Percentiles rank a stretch among this genome's conserved stretches.
Evolutionary conservation across 2,113 vertebrate species (phyloP).

Genomic region (Carettochelys insculpta): DNA sequence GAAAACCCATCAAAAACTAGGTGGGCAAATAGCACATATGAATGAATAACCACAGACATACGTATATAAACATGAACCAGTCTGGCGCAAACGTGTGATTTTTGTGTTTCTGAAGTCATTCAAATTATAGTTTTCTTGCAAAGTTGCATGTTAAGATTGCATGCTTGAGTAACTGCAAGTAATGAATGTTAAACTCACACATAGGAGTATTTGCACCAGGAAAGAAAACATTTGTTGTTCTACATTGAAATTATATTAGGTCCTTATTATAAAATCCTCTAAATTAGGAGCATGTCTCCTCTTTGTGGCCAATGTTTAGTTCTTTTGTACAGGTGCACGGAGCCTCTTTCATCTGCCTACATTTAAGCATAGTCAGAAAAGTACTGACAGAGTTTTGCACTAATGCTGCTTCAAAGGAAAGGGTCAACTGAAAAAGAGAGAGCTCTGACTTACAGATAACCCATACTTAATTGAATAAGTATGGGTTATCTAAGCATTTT

Average conservation of each 20-base stretch:
- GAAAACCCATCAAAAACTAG: no score
- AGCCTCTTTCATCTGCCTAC: background rate
- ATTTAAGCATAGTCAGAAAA: background rate
- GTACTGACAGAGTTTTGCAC: rapidly evolving
- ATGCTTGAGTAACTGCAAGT: background rate
- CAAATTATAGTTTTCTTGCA: background rate
- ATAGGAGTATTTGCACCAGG: background rate
- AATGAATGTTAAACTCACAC: background rate
- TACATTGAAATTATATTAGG: background rate
- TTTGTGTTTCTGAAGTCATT: background rate
- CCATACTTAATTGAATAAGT: background rate
- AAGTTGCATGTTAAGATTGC: background rate
- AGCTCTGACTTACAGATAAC: background rate
- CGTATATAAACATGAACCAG: rapidly evolving
- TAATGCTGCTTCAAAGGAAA: background rate
- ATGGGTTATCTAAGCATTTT: background rate
- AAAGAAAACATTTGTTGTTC: background rate
- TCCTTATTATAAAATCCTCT: background rate
- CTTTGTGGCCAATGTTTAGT: background rate
- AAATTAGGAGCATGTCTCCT: background rate
- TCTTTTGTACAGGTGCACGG: background rate
- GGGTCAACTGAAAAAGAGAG: background rate
- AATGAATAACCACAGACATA: no score
- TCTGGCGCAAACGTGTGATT: background rate
- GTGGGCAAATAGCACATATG: no score